Conservation (phyloP, 1,140 invertebrate species). For the Eriocheir sinensis region DNA sequence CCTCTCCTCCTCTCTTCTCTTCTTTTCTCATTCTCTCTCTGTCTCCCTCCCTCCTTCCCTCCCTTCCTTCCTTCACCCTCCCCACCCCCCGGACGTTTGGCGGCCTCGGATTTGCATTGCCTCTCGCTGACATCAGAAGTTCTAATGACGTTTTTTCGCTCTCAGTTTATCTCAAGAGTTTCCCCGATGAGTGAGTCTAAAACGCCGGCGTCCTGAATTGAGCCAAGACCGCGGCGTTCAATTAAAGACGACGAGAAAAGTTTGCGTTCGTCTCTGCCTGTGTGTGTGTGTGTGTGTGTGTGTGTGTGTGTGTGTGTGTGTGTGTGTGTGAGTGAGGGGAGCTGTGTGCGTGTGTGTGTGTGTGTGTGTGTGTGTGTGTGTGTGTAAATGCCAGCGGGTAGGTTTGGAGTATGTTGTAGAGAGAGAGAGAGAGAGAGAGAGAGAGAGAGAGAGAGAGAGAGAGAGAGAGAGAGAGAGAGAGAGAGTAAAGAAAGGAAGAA, state of each 20-base stretch:
- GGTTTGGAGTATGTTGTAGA: too few relatives aligned
- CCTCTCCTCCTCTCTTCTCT: too few relatives aligned
- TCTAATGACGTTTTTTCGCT: background rate
- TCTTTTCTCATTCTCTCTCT: too few relatives aligned
- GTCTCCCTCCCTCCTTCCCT: too few relatives aligned
- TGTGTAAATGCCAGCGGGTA: too few relatives aligned
- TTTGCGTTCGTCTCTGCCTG: background rate
- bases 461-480: conserved; percentile 18
- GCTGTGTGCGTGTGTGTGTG: too few relatives aligned
- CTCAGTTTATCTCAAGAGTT: background rate
- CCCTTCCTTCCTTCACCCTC: too few relatives aligned
- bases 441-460: conserved; percentile 22
- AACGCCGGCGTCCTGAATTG: background rate
- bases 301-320: too few relatives aligned
- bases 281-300: too few relatives aligned
- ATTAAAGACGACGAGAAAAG: conserved; percentile 4
- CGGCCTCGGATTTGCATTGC: background rate
- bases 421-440: background rate
- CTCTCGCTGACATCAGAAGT: background rate
- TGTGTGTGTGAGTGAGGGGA: too few relatives aligned
- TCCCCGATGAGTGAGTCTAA: background rate
- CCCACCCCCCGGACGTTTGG: too few relatives aligned
- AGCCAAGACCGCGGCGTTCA: background rate
- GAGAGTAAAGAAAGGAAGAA: background rate
- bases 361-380: too few relatives aligned